Evolutionary conservation across 2,797 vertebrate species (phyloP).

Genomic region (Echeneis naucrates): DNA sequence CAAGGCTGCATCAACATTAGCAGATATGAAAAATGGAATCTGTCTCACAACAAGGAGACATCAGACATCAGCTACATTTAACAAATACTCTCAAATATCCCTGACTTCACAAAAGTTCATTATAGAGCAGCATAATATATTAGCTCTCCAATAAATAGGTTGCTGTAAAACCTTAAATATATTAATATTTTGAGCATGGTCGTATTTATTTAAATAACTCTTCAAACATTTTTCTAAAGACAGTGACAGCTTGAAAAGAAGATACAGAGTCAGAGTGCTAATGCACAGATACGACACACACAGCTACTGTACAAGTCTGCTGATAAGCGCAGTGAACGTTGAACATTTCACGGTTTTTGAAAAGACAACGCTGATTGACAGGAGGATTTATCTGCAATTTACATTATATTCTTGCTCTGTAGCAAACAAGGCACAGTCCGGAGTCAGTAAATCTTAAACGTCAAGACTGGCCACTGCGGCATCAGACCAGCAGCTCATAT

Average conservation of each 20-base stretch:
- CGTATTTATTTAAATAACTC: conserved; percentile 28
- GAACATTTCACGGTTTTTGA: conserved; percentile 10
- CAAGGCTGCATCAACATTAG: conserved; percentile 37
- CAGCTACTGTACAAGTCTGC: background rate
- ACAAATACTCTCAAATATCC: conserved; percentile 30
- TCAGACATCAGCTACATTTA: conserved; percentile 27
- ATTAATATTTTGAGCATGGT: conserved; percentile 27
- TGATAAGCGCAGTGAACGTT: background rate
- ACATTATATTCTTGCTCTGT: conserved; percentile 24
- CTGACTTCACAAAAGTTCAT: conserved; percentile 16
- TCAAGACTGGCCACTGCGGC: conserved; percentile 14
- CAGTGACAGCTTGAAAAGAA: background rate
- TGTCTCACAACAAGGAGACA: conserved; percentile 8
- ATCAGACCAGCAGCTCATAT: background rate
- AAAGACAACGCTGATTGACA: conserved; percentile 33
- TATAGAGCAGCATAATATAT: conserved; percentile 66
- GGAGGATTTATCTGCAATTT: conserved; percentile 14
- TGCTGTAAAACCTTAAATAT: conserved; percentile 56
- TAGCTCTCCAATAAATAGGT: conserved; percentile 68
- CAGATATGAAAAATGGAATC: conserved; percentile 49
- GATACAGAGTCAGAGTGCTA: conserved; percentile 4
- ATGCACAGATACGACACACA: conserved; percentile 16
- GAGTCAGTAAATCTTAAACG: conserved; percentile 20
- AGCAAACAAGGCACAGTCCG: conserved; percentile 19
- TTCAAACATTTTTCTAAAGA: conserved; percentile 19